phyloP scores from a whole-genome alignment of 2,888 invertebrate genomes.

The Idaea aversata region DNA sequence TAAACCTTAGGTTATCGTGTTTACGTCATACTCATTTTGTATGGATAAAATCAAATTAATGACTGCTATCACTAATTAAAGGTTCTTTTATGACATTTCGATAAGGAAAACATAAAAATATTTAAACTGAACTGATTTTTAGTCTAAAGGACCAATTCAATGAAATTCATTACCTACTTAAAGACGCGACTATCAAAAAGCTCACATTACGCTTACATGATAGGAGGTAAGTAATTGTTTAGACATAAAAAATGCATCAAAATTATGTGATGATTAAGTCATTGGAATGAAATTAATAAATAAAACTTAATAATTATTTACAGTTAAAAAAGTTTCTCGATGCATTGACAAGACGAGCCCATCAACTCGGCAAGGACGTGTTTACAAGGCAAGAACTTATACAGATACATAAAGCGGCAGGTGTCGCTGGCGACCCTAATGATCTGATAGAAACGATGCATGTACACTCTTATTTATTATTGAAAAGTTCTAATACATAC shows the following conservation, averaged over 20 bases:
- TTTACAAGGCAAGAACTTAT: constrained; percentile 89
- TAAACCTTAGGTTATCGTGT: no score
- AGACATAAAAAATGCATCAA: no score
- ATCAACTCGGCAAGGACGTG: constrained; percentile 83
- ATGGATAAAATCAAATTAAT: no score
- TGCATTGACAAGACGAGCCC: constrained; percentile 83
- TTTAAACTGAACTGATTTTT: no score
- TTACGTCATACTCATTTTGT: no score
- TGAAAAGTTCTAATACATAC: constrained; percentile 88
- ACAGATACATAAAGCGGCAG: constrained; percentile 84
- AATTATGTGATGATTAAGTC: neutral
- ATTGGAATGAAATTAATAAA: neutral
- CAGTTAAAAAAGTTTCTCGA: constrained; percentile 87
- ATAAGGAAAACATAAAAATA: no score
- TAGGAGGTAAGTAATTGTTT: no score
- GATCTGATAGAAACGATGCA: constrained; percentile 89
- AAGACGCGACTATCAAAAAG: neutral
- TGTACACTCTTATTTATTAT: constrained; percentile 90
- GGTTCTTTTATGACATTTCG: no score
- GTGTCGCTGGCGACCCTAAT: constrained; percentile 83
- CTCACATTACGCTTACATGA: no score
- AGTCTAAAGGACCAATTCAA: no score
- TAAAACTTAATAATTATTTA: constrained; percentile 33
- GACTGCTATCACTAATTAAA: no score
- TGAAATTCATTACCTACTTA: neutral